Base-by-base conservation (phyloP, 2,113 vertebrate species). In the Morone saxatilis region DNA sequence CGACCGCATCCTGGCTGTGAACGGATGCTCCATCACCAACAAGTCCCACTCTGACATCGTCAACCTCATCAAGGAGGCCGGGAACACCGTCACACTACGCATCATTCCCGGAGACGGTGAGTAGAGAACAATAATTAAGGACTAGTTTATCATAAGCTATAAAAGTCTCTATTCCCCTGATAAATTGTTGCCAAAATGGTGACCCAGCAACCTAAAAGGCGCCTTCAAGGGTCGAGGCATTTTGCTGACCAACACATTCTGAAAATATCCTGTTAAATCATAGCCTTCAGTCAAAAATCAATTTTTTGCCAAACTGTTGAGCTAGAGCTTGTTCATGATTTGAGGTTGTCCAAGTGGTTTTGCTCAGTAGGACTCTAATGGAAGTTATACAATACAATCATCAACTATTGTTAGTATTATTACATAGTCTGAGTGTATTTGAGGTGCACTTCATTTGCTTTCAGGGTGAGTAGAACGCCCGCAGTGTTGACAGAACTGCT, bases 31-130 rank as follows among this genome's bases (percentile, higher is more conserved):
- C 95, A 99, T 99, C 96, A 99, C 98, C 96, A 99, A 99, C 96
- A 99, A 99, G 93, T 99, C 99, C 57, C 99, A 99, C 86, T 99
- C 99, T 11, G 99, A 99, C 96, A 99, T 99, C 85, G 99, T 99
- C 95, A 99, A 99, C 96, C 96, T 99, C 95, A 99, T 99, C 96
- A 99, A 99, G 94, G 99, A 99, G 96, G 98, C 99, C 1, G 99
- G 98, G 88, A 99, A 99, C 96, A 99, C 98, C 13, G 98, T 99
- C 84, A 98, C 97, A 31, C 96, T 99, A 81, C 96, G 98, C 94
- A 99, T 99, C 96, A 99, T 99, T 90, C 98, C 99, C 8, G 99
- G 98, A 93, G 98, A 99, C 79, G 99, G 99, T 99, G 96, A 97
- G 95, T 86, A 4, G 43, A 56, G 22, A 62, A 4, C 4, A 13